Evolutionary conservation across 2,113 vertebrate genomes (phyloP), one percentile per base, ranked within the genome.

Genomic region (Gymnogyps californianus): DNA sequence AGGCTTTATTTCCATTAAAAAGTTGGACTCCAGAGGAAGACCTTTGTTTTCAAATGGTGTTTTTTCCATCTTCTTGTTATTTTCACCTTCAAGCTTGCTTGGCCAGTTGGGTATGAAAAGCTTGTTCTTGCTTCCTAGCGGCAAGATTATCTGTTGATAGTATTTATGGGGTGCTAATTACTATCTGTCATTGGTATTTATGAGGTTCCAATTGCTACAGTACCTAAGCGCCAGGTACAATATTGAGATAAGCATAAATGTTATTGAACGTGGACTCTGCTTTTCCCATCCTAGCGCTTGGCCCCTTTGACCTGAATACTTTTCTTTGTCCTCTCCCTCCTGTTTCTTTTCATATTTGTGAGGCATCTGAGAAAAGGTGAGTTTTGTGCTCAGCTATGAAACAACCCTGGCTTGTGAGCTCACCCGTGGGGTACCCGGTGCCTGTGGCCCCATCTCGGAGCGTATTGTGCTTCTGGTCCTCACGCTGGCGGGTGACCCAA

Each of bases 241-340:
- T 46, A 93, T 22, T 55, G 55, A 96, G 97, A 97, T 95, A 97
- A 97, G 75, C 81, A 85, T 49, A 54, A 36, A 91, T 81, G 38
- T 74, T 67, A 83, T 6, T 47, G 78, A 83, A 57, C 0, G 0
- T 36, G 84, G 94, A 90, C 90, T 88, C 87, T 90, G 71, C 42
- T 83, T 87, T 74, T 96, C 42, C 26, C 66, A 75, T 42, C 71
- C 38, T 16, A n/a, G 42, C 0, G 4, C 61, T 59, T 82, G 76
- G n/a, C 24, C 64, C 32, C 31, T 91, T 65, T 8, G 13, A 10
- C 65, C 31, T 20, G 51, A 61, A 52, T 40, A 47, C 34, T 79
- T 62, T 79, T 59, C 59, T 83, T 85, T 81, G 38, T 88, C 78
- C 71, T 79, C 49, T 79, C 1, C 8, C 36, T 76, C n/a, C 6